Evolutionary conservation across 2,113 vertebrate species (phyloP).

Genomic region (Dasyurus viverrinus): DNA sequence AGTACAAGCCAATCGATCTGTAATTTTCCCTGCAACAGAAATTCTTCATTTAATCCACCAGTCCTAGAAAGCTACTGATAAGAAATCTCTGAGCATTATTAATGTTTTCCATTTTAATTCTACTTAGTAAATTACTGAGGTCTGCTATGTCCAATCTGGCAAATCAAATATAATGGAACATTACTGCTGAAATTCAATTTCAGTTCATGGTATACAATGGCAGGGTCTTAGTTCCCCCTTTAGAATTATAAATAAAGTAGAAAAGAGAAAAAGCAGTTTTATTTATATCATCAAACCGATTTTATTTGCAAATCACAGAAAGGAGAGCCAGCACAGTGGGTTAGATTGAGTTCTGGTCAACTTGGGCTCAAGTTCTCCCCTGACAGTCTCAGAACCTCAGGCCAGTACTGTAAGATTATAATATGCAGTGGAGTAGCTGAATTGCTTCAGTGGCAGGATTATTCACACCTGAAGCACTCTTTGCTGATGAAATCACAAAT

Average conservation of each 20-base stretch:
- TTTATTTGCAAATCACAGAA: neutral
- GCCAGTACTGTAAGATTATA: neutral
- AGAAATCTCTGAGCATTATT: neutral
- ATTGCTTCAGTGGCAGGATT: neutral
- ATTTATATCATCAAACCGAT: neutral
- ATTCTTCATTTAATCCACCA: constrained; percentile 35
- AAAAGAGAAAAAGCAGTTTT: neutral
- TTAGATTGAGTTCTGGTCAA: neutral
- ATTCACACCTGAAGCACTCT: neutral
- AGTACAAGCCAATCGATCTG: constrained; percentile 93
- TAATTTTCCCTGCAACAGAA: constrained; percentile 90
- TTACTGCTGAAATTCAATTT: neutral
- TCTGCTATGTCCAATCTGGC: neutral
- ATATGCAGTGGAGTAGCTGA: neutral
- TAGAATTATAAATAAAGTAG: constrained; percentile 9
- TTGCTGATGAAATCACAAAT: neutral
- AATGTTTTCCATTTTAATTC: neutral
- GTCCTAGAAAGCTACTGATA: constrained; percentile 19
- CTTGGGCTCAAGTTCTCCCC: neutral
- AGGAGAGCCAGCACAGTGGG: neutral
- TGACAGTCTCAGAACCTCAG: neutral
- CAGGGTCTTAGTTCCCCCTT: neutral
- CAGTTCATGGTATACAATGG: neutral
- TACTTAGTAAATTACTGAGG: neutral
- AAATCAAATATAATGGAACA: neutral